Conservation (phyloP, 2,888 invertebrate genomes). For the Choreutis nemorana region DNA sequence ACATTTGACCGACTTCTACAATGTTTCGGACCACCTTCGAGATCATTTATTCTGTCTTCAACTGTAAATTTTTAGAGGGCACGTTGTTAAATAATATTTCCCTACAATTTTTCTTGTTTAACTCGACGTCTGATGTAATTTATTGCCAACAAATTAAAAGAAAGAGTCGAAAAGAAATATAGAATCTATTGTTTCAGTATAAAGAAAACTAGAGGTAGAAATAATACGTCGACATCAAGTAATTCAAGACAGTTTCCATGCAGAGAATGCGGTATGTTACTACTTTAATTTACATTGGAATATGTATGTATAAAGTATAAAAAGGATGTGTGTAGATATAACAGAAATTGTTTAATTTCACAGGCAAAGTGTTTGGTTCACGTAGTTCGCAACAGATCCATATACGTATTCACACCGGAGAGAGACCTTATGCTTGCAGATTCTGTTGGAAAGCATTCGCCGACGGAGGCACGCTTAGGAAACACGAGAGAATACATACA, state of each 20-base stretch:
- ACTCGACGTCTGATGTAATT: too few relatives aligned
- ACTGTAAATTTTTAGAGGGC: too few relatives aligned
- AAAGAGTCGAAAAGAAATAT: too few relatives aligned
- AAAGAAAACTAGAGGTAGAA: constrained; percentile 39
- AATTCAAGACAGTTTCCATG: constrained; percentile 76
- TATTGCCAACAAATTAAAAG: too few relatives aligned
- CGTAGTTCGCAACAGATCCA: constrained; percentile 88
- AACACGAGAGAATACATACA: constrained; percentile 87
- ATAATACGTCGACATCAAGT: constrained; percentile 28
- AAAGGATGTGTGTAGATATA: too few relatives aligned
- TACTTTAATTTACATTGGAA: not conserved
- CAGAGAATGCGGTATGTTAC: constrained; percentile 73
- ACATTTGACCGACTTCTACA: too few relatives aligned
- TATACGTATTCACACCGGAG: constrained; percentile 85
- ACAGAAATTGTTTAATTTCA: not conserved
- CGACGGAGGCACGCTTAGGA: constrained; percentile 84
- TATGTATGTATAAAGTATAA: too few relatives aligned
- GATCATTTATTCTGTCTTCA: too few relatives aligned
- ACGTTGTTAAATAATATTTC: too few relatives aligned
- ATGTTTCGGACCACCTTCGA: too few relatives aligned
- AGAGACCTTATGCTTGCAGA: constrained; percentile 83
- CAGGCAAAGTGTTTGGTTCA: constrained; percentile 82
- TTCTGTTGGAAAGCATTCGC: constrained; percentile 92
- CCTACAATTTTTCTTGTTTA: too few relatives aligned
- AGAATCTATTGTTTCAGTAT: constrained; percentile 27